A percentile compares a stretch with the other conserved stretches of the same genome.
Evolutionary conservation across 2,888 invertebrate species (phyloP).

Genomic region (Torymus aiolomorphi): DNA sequence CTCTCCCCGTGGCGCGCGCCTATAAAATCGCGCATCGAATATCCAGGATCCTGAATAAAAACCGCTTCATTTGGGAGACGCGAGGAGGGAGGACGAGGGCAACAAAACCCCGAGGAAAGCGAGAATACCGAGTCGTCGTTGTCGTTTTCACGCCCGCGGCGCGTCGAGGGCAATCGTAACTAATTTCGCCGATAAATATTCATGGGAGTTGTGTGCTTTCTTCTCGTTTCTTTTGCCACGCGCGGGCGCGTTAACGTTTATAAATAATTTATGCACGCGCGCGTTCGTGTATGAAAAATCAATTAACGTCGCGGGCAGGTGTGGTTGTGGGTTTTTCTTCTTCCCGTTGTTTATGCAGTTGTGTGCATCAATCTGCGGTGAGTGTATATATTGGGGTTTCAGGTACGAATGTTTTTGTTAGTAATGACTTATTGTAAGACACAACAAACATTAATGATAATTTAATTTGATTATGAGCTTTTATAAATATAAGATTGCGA

Average conservation of each 20-base stretch:
- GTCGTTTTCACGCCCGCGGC: conserved; percentile 62
- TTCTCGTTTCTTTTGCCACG: background rate
- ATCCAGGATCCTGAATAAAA: conserved; percentile 50
- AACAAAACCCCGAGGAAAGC: conserved; percentile 34
- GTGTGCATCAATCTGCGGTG: too few species aligned
- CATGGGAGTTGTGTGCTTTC: conserved; percentile 64
- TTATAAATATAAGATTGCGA: too few species aligned
- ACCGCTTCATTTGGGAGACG: conserved; percentile 37
- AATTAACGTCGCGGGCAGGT: conserved; percentile 38
- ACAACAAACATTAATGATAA: too few species aligned
- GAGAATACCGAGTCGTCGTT: conserved; percentile 4
- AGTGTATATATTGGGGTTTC: too few species aligned
- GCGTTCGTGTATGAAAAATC: conserved; percentile 50
- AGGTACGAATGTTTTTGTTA: too few species aligned
- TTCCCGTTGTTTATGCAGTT: conserved; percentile 40
- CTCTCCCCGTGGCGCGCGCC: background rate
- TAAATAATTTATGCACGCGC: conserved; percentile 39
- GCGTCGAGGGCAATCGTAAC: conserved; percentile 63
- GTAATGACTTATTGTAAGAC: background rate
- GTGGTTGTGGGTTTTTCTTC: conserved; percentile 25
- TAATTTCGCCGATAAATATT: conserved; percentile 72
- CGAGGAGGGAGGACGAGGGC: background rate
- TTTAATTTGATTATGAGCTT: too few species aligned
- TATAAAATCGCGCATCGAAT: conserved; percentile 44
- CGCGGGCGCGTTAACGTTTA: conserved; percentile 14